These are phyloP conservation scores for Drosophila paramelanica DNA, from an alignment of 2,888 invertebrate genomes.

Conservation along the genomic window DNA sequence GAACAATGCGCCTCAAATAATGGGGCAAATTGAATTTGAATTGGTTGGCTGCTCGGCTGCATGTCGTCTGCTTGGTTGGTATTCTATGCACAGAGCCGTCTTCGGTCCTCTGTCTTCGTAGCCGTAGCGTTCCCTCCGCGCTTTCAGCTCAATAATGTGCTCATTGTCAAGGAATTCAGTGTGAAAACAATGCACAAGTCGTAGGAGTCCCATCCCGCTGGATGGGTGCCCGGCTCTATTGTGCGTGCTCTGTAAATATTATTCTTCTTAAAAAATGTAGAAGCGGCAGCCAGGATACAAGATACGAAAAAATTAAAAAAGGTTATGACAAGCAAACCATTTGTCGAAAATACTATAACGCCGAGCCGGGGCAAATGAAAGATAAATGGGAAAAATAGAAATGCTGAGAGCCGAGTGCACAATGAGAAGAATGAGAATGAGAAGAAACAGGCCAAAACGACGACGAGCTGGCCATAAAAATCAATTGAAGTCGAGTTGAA, in stretches of 20 bases:
- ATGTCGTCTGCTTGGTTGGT: slow-evolving; percentile 25
- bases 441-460: slow-evolving; percentile 27
- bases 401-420: slow-evolving; percentile 34
- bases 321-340: slow-evolving; percentile 77
- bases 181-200: slow-evolving; percentile 70
- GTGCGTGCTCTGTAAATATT: slow-evolving; percentile 79
- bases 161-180: slow-evolving; percentile 74
- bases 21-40: slow-evolving; percentile 84
- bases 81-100: slow-evolving; percentile 45
- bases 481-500: slow-evolving; percentile 78
- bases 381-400: slow-evolving; percentile 57
- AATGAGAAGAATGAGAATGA: slow-evolving; percentile 38
- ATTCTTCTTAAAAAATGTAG: slow-evolving; percentile 73
- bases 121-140: slow-evolving; percentile 21
- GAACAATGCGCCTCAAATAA: slow-evolving; percentile 82
- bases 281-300: slow-evolving; percentile 48
- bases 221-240: slow-evolving; percentile 56
- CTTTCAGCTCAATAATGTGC: slow-evolving; percentile 66
- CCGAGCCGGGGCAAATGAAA: slow-evolving; percentile 37
- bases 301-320: slow-evolving; percentile 59
- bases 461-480: slow-evolving; percentile 60
- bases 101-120: slow-evolving; percentile 8
- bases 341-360: slow-evolving; percentile 63
- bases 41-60: slow-evolving; percentile 69
- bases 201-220: slow-evolving; percentile 52